phyloP scores from a whole-genome alignment of 2,797 vertebrate genomes.

The Xerus rutilus region DNA sequence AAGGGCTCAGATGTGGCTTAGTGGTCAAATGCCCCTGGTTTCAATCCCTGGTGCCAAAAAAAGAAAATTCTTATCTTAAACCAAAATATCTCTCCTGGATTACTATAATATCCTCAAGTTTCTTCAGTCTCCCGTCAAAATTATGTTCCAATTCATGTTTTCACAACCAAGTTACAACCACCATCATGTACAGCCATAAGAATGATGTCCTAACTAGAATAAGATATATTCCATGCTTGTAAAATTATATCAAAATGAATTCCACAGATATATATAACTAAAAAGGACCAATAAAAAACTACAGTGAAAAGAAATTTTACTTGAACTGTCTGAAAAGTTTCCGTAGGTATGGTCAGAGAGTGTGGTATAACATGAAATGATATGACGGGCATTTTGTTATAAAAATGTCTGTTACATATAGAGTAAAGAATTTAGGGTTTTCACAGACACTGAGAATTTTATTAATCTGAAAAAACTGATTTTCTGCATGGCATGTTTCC shows the following conservation, averaged over 20 bases:
- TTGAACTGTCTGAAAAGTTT: slow-evolving; percentile 23
- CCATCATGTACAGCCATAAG: too few species aligned
- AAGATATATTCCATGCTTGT: too few species aligned
- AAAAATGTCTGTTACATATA: not conserved
- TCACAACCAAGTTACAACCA: not conserved
- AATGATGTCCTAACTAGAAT: too few species aligned
- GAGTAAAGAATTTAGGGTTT: not conserved
- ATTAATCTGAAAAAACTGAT: slow-evolving; percentile 47
- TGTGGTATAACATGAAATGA: not conserved
- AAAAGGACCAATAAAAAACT: too few species aligned
- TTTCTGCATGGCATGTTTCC: slow-evolving; percentile 28
- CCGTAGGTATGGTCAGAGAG: not conserved
- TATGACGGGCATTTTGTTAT: not conserved
- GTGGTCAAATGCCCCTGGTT: too few species aligned
- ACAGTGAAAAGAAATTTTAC: slow-evolving; percentile 24
- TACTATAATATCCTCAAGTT: not conserved
- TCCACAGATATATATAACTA: too few species aligned
- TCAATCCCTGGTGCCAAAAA: too few species aligned
- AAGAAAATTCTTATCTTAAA: not conserved
- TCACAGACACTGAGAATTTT: not conserved
- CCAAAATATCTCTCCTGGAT: not conserved
- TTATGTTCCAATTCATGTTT: slow-evolving; percentile 10
- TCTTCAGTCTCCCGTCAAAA: not conserved
- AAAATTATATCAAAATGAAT: too few species aligned
- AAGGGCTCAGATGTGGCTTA: too few species aligned